Evolutionary conservation across 2,888 invertebrate genomes (phyloP).

Genomic region (Callimorpha dominula): DNA sequence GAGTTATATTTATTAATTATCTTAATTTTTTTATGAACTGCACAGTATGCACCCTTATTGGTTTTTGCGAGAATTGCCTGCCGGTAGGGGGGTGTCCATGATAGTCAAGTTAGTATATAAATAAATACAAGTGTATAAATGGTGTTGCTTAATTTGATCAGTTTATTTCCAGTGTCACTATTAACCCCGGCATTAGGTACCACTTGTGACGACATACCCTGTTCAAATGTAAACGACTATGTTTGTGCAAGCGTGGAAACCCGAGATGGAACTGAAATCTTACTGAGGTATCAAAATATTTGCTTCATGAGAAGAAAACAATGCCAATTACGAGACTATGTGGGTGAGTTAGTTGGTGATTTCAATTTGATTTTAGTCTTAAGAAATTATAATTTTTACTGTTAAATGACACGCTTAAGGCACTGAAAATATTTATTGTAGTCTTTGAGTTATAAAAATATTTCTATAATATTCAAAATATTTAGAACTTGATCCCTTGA

Average conservation of each 20-base stretch:
- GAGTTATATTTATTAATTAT: too few species aligned
- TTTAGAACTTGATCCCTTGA: too few species aligned
- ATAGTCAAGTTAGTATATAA: neutral
- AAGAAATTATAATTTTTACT: too few species aligned
- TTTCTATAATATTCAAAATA: too few species aligned
- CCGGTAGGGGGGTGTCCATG: neutral
- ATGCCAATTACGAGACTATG: conserved; percentile 51
- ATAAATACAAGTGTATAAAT: neutral
- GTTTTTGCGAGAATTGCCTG: neutral
- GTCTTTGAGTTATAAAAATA: too few species aligned
- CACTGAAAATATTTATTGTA: too few species aligned
- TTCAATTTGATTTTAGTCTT: too few species aligned
- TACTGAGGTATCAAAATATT: conserved; percentile 65
- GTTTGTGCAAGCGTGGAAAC: conserved; percentile 65
- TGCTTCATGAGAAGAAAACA: conserved; percentile 65
- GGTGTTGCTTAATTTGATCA: neutral
- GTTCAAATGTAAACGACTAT: conserved; percentile 69
- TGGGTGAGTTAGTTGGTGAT: neutral
- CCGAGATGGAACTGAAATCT: conserved; percentile 44
- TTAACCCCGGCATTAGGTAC: conserved; percentile 30
- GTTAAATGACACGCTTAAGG: too few species aligned
- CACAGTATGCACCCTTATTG: neutral
- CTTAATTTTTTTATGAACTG: too few species aligned
- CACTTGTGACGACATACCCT: conserved; percentile 58
- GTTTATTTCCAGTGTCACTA: conserved; percentile 38